Percentiles rank a stretch among this genome's conserved stretches.
phyloP scores from a whole-genome alignment of 1,140 invertebrate genomes.

The Lepidurus packardi region DNA sequence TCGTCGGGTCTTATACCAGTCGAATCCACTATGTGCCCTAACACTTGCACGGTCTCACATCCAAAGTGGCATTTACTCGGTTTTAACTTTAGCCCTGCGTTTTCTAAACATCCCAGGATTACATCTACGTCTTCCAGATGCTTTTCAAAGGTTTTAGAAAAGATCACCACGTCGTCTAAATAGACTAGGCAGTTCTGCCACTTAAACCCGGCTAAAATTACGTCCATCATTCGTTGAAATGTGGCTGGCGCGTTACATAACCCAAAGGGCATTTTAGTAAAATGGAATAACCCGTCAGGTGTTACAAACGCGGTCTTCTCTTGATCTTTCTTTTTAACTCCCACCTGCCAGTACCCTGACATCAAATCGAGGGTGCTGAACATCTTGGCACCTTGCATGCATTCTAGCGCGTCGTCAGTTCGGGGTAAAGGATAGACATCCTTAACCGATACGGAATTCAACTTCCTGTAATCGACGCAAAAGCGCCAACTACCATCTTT shows the following conservation, averaged over 20 bases:
- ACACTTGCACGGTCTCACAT: background rate
- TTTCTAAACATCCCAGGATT: background rate
- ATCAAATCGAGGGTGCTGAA: constrained; percentile 45
- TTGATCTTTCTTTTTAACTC: constrained; percentile 40
- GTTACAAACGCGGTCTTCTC: constrained; percentile 50
- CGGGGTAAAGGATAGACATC: constrained; percentile 48
- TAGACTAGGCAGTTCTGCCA: constrained; percentile 36
- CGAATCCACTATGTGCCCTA: constrained; percentile 10
- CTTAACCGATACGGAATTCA: constrained; percentile 42
- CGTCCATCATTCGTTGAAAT: constrained; percentile 37
- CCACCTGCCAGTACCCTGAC: constrained; percentile 48
- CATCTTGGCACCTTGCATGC: constrained; percentile 39
- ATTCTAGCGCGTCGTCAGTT: constrained; percentile 45
- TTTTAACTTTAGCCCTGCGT: constrained; percentile 1
- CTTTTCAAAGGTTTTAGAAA: background rate
- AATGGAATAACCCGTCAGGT: constrained; percentile 38
- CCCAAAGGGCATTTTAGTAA: constrained; percentile 41
- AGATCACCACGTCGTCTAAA: constrained; percentile 39
- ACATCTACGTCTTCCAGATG: background rate
- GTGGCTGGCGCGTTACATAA: constrained; percentile 11
- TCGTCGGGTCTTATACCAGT: background rate
- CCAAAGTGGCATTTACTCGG: background rate
- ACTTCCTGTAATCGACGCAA: constrained; percentile 45
- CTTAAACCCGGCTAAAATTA: constrained; percentile 35
- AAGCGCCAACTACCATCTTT: constrained; percentile 42